Evolutionary conservation across 2,797 vertebrate genomes (phyloP), one percentile per base, ranked within the genome.

Genomic region (Odontamblyopus lacepedii): DNA sequence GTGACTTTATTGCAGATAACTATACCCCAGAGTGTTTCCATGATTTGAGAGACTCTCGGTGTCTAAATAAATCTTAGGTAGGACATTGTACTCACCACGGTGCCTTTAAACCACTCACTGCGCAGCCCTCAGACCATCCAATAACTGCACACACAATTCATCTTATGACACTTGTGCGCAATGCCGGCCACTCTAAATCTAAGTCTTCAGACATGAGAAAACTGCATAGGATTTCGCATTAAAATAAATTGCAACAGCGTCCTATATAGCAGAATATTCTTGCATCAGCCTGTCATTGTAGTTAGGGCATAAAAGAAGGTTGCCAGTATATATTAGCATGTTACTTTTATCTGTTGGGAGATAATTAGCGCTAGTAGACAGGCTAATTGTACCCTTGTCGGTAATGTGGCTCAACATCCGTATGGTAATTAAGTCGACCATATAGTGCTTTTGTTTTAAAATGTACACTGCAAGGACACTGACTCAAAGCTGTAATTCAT

Each of bases 321-420:
- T 55, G 29, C 27, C 16, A 32, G 65, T 32, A 19, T 5, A 56
- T 12, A 67, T 67, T 18, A 67, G 66, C 51, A 11, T 55, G 50
- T 56, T 23, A 32, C 48, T 67, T 53, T 67, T 23, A 67, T 67
- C 50, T 56, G 19, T 67, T 18, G 44, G 50, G 50, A 67, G 66
- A 55, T 67, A 56, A 67, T 67, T 55, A 67, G 50, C 26, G 26
- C 29, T 53, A 35, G 66, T 23, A n/a, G 50, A 67, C 29, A 38
- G 50, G 66, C 50, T 67, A 56, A 67, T 67, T 56, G 50, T 67
- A 53, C 11, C 5, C 66, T 67, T 61, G 48, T 53, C 27, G 29
- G 18, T 12, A 55, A 55, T n/a, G 23, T n/a, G 19, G 29, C 51
- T 67, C 19, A n/a, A 55, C 51, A 30, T 38, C 51, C 18, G 16